phyloP scores from a whole-genome alignment of 2,797 vertebrate genomes.

The Megaceryle alcyon region DNA sequence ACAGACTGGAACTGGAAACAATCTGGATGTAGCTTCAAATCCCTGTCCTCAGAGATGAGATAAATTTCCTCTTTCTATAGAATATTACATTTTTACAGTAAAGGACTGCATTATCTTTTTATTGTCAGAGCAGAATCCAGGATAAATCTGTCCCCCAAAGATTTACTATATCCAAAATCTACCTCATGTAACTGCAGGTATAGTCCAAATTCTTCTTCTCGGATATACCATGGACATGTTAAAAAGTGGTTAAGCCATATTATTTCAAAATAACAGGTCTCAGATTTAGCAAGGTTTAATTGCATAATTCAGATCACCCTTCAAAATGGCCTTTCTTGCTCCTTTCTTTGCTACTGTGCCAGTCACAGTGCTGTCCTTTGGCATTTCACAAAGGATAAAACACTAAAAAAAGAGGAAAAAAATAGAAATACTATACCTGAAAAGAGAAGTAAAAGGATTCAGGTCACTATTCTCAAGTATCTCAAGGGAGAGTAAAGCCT shows the following conservation, averaged over 20 bases:
- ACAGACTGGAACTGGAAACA: background rate
- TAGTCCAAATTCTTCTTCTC: background rate
- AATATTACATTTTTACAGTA: background rate
- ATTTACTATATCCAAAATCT: background rate
- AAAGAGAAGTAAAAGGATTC: background rate
- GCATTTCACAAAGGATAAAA: background rate
- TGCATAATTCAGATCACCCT: background rate
- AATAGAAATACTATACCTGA: background rate
- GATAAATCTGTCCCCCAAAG: accelerated
- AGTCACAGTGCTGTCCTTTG: background rate
- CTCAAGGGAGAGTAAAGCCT: background rate
- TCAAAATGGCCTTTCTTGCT: background rate
- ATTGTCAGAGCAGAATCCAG: background rate
- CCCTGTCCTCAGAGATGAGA: background rate
- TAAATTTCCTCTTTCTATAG: background rate
- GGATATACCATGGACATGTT: background rate
- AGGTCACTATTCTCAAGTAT: background rate
- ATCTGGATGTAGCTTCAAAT: background rate
- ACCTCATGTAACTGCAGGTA: background rate
- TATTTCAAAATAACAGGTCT: background rate
- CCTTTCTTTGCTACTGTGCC: background rate
- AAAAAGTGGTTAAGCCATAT: background rate
- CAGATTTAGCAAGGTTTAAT: background rate
- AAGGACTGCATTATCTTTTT: background rate
- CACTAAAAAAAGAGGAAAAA: background rate